These are phyloP conservation scores for Pitta sordida DNA, from an alignment of 2,113 vertebrate species.

Conservation along the genomic window DNA sequence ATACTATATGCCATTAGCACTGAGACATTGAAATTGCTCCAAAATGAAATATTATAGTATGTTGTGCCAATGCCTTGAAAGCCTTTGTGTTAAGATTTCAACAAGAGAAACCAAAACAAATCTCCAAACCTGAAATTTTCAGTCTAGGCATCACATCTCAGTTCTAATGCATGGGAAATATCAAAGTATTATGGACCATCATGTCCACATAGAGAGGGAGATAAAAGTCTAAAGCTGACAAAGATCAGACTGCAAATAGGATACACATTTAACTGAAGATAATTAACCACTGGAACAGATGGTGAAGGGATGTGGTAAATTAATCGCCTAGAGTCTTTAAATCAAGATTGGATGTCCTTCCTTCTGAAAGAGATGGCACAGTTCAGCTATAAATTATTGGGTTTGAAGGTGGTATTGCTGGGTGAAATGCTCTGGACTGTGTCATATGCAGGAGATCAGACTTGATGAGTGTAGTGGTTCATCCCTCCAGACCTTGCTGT, in stretches of 20 bases:
- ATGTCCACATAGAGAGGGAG: not conserved
- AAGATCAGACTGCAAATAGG: constrained; percentile 53
- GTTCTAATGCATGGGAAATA: constrained; percentile 8
- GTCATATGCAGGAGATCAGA: constrained; percentile 26
- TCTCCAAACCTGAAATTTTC: constrained; percentile 26
- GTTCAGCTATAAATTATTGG: constrained; percentile 44
- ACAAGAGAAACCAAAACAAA: constrained; percentile 48
- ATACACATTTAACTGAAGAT: constrained; percentile 28
- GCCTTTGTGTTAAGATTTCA: constrained; percentile 52
- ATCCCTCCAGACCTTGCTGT: constrained; percentile 27
- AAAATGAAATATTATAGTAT: constrained; percentile 66
- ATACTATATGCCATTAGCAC: constrained; percentile 70
- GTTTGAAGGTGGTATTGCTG: not conserved
- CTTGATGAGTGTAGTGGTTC: constrained; percentile 13
- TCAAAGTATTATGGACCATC: not conserved
- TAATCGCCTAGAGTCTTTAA: constrained; percentile 49
- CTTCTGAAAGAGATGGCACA: constrained; percentile 9
- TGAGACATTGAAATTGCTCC: constrained; percentile 71
- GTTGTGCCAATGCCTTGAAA: constrained; percentile 63
- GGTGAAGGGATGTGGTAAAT: constrained; percentile 54
- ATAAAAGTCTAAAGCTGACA: constrained; percentile 24
- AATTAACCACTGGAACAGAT: constrained; percentile 63
- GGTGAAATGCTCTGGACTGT: constrained; percentile 34
- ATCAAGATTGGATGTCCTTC: constrained; percentile 46
- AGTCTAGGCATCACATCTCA: constrained; percentile 5